Conservation (phyloP, 2,888 invertebrate species). For the Nemurella pictetii region DNA sequence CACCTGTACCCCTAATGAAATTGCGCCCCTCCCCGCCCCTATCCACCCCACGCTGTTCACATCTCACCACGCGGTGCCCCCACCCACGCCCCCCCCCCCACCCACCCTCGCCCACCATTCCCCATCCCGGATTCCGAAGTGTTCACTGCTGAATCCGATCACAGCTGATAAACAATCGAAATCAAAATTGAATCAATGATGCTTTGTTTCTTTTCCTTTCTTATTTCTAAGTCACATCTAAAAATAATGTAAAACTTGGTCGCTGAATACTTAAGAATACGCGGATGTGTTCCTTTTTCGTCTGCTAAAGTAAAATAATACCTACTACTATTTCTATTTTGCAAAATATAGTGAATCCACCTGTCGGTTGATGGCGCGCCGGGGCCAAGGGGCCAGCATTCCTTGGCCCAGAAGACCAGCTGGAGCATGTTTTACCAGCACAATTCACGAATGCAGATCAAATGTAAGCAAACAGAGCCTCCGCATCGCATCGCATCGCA, state of each 20-base stretch:
- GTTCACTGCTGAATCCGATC: background rate
- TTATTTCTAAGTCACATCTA: background rate
- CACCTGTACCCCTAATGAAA: conserved; percentile 41
- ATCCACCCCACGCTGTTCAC: background rate
- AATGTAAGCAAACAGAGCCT: too few species aligned
- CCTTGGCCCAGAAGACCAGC: too few species aligned
- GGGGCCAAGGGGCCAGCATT: background rate
- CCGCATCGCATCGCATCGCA: too few species aligned
- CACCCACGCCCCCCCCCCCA: background rate
- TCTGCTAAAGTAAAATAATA: background rate
- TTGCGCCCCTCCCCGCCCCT: conserved; percentile 29
- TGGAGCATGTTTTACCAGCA: too few species aligned
- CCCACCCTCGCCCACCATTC: background rate
- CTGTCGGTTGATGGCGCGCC: too few species aligned
- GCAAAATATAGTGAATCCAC: conserved; percentile 1
- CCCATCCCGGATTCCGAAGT: background rate
- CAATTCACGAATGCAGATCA: too few species aligned
- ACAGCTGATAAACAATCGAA: conserved; percentile 12
- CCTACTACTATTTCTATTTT: background rate
- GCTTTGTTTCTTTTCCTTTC: background rate
- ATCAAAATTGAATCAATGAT: conserved; percentile 10
- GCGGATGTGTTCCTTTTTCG: background rate
- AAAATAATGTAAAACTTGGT: background rate
- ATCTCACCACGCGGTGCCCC: background rate
- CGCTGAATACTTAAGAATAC: background rate